phyloP scores from a whole-genome alignment of 2,888 invertebrate species.

The Drosophila lutescens region DNA sequence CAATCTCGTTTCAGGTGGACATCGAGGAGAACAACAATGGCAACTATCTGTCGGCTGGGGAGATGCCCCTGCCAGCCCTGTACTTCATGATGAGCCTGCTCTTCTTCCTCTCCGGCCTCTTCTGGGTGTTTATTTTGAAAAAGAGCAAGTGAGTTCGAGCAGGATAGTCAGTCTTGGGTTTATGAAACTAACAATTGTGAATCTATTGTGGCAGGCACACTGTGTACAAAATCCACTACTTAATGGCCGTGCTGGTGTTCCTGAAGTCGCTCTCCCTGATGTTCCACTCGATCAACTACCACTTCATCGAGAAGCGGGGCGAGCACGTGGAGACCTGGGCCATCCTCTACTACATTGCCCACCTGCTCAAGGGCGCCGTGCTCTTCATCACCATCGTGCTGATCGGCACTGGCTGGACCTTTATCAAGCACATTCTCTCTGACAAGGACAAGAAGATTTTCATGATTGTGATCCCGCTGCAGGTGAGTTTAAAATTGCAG shows the following conservation, averaged over 20 bases:
- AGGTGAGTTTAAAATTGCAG: conserved; percentile 86
- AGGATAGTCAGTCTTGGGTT: no score
- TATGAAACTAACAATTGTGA: background rate
- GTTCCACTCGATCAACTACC: conserved; percentile 97
- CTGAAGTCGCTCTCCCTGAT: conserved; percentile 95
- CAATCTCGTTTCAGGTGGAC: conserved; percentile 87
- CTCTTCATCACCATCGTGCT: conserved; percentile 97
- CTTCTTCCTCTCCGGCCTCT: conserved; percentile 94
- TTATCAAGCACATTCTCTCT: conserved; percentile 98
- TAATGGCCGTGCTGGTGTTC: conserved; percentile 97
- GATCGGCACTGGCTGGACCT: conserved; percentile 99
- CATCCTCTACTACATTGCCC: conserved; percentile 98
- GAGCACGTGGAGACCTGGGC: conserved; percentile 99
- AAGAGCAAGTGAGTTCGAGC: conserved; percentile 87
- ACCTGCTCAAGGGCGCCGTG: conserved; percentile 96
- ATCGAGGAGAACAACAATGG: conserved; percentile 94
- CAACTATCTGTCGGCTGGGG: conserved; percentile 96
- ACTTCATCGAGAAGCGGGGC: conserved; percentile 96
- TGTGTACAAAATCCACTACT: conserved; percentile 97
- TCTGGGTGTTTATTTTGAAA: conserved; percentile 95
- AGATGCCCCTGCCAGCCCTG: conserved; percentile 96
- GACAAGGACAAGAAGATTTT: conserved; percentile 98
- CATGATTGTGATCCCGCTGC: conserved; percentile 98
- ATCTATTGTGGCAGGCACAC: conserved; percentile 86
- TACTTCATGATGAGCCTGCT: conserved; percentile 96